Evolutionary conservation across 2,113 vertebrate genomes (phyloP).

Genomic region (Connochaetes taurinus): DNA sequence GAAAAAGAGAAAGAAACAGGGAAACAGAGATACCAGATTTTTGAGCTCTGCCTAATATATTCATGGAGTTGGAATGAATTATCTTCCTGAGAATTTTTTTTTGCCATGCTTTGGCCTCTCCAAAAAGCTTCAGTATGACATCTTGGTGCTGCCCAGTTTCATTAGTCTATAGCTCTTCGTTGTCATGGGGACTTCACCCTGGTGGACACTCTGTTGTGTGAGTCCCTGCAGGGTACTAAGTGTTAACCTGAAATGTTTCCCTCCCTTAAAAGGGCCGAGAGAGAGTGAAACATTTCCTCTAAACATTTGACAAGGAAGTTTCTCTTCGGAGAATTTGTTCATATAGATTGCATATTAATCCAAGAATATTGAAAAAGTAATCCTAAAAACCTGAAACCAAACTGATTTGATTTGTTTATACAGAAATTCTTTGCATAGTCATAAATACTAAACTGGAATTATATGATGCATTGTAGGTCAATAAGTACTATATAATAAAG

Average conservation of each 20-base stretch:
- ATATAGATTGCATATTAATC: neutral
- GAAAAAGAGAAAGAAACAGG: conserved; percentile 72
- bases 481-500: conserved; percentile 56
- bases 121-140: neutral
- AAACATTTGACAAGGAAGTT: neutral
- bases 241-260: neutral
- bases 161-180: neutral
- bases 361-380: neutral
- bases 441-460: conserved; percentile 52
- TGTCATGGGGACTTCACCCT: neutral
- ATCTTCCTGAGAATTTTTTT: neutral
- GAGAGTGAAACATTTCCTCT: neutral
- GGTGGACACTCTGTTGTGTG: neutral
- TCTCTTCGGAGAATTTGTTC: neutral
- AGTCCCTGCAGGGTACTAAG: neutral
- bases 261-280: neutral
- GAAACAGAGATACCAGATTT: conserved; percentile 70
- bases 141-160: neutral
- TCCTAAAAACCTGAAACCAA: conserved; percentile 26
- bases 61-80: neutral
- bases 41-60: neutral
- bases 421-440: conserved; percentile 34
- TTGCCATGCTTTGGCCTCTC: neutral
- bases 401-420: conserved; percentile 53
- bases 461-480: conserved; percentile 50